Evolutionary conservation across 1,140 invertebrate species (phyloP), one percentile per base, ranked within the genome.

Genomic region (Campoletis sonorensis): DNA sequence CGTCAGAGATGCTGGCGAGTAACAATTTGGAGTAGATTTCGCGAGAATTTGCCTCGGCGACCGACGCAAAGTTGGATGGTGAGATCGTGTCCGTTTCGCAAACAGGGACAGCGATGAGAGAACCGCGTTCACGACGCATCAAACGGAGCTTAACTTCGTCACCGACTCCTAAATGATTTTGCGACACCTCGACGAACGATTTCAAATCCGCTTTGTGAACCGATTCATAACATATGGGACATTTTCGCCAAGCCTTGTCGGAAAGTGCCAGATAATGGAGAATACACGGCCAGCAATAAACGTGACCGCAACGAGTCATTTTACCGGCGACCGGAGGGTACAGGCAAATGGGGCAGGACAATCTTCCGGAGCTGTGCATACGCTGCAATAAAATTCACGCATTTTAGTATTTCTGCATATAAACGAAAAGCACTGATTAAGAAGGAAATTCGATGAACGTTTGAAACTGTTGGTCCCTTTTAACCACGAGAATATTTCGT

Each of bases 281-380:
- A 85, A 99, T 95, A 89, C 98, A 99, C 0, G 97, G 94, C 97
- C 97, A 99, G 90, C 98, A 99, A 89, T 97, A 99, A 80, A 98
- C 95, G 90, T 99, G 98, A 27, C 98, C 98, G 92, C 98, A 99
- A 45, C 95, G 94, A 0, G 98, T 98, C 87, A 99, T 97, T 92
- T 98, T 97, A 4, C 95, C 97, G 84, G 97, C 96, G 77, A 95
- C 92, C 30, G 97, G 97, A 68, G 94, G 91, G 88, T 95, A 95
- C 64, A 99, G 92, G 92, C 98, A 99, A 87, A 99, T 99, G 0
- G 98, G 98, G 91, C 98, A 99, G 68, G 95, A 95, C 27, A 96
- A 93, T 80, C 93, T 92, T 82, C 97, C 97, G 68, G 92, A 92
- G 68, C 94, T 94, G 83, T 94, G 90, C 73, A 94, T 84, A 89